Evolutionary conservation across 2,113 vertebrate species (phyloP).

Genomic region (Argyrosomus japonicus): DNA sequence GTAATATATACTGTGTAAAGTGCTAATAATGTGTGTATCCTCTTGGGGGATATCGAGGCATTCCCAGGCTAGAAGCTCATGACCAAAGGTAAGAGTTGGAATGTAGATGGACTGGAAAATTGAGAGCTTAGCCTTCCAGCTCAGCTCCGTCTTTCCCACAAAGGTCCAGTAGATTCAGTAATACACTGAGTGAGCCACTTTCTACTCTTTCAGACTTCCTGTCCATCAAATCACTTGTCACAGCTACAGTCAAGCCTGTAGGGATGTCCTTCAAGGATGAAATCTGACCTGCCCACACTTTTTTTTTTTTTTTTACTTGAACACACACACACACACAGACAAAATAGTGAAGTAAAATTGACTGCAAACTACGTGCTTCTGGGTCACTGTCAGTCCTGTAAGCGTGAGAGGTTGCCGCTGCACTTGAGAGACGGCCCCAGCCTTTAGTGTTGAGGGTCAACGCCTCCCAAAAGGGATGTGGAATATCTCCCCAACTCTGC

Average conservation of each 20-base stretch:
- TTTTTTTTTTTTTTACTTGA: neutral
- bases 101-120: no score
- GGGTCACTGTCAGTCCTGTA: conserved; percentile 57
- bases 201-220: conserved; percentile 7
- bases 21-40: no score
- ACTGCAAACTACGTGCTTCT: conserved; percentile 49
- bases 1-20: no score
- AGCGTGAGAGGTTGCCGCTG: conserved; percentile 22
- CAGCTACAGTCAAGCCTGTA: conserved; percentile 11
- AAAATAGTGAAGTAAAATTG: conserved; percentile 1
- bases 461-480: conserved; percentile 55
- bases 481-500: conserved; percentile 57
- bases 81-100: no score
- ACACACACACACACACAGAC: conserved; percentile 1
- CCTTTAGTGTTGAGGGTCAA: conserved; percentile 65
- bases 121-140: no score
- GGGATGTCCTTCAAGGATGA: conserved; percentile 27
- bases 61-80: no score
- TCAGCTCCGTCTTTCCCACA: no score
- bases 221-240: conserved; percentile 16
- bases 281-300: conserved; percentile 22
- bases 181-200: conserved; percentile 5
- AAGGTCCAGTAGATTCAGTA: neutral
- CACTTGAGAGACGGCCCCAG: conserved; percentile 55
- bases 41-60: no score